Evolutionary conservation across 2,113 vertebrate genomes (phyloP).

Genomic region (Panthera uncia): DNA sequence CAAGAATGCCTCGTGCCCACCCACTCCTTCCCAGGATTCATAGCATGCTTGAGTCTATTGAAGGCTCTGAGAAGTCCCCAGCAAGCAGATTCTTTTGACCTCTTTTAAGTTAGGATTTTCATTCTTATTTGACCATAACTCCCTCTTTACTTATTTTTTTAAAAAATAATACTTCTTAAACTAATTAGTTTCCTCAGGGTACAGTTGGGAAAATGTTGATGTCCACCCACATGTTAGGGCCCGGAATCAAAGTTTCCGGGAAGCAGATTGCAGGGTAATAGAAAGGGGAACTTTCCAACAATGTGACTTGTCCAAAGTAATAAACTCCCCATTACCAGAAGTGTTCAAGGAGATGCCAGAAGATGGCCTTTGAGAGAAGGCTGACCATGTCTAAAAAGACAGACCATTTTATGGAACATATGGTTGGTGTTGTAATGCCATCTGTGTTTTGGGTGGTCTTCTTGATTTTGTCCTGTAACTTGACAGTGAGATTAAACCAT

Average conservation of each 20-base stretch:
- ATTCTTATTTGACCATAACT: background rate
- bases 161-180: background rate
- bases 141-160: background rate
- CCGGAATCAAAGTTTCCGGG: background rate
- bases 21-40: background rate
- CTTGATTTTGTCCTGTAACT: background rate
- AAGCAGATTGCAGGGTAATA: background rate
- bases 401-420: background rate
- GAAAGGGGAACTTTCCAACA: conserved; percentile 2
- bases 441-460: background rate
- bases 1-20: background rate
- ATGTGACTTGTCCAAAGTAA: background rate
- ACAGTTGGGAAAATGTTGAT: conserved; percentile 1
- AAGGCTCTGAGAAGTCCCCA: background rate
- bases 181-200: background rate
- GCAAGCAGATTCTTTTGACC: background rate
- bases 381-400: background rate
- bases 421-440: background rate
- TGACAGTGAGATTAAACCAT: background rate
- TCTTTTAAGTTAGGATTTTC: background rate
- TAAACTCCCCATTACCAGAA: background rate
- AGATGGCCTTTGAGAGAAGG: background rate
- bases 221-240: background rate
- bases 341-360: background rate
- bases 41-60: background rate